Conservation (phyloP, 1,140 invertebrate species). For the Drosophila novamexicana region DNA sequence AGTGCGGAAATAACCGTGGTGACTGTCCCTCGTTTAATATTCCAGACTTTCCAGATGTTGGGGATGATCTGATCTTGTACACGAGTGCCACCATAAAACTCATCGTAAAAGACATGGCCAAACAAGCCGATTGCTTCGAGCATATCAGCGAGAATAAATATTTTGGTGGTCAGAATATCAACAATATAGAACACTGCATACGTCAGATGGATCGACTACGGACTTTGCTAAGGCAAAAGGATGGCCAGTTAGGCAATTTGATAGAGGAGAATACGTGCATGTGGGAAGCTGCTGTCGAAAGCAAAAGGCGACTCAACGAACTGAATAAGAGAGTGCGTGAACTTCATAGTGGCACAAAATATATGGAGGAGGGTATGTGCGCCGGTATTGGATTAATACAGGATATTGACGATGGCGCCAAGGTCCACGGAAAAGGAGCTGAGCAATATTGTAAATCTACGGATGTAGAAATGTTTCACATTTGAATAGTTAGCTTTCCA, state of each 20-base stretch:
- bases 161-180: constrained; percentile 33
- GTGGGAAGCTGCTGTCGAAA: constrained; percentile 44
- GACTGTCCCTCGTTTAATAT: constrained; percentile 31
- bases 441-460: constrained; percentile 8
- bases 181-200: constrained; percentile 45
- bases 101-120: constrained; percentile 61
- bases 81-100: constrained; percentile 65
- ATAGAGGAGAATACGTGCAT: constrained; percentile 48
- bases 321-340: constrained; percentile 40
- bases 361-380: constrained; percentile 54
- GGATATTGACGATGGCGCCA: constrained; percentile 53
- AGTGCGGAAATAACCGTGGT: constrained; percentile 36
- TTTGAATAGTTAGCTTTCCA: too few species aligned
- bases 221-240: constrained; percentile 31
- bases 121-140: constrained; percentile 56
- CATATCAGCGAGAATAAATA: constrained; percentile 39
- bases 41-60: constrained; percentile 46
- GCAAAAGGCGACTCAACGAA: constrained; percentile 43
- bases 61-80: constrained; percentile 67
- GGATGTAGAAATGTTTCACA: too few species aligned
- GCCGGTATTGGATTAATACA: constrained; percentile 52
- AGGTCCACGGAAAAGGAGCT: constrained; percentile 35
- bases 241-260: constrained; percentile 31
- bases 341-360: constrained; percentile 46
- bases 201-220: constrained; percentile 38